These are phyloP conservation scores for Chamaea fasciata DNA, from an alignment of 2,113 vertebrate genomes.

Conservation along the genomic window DNA sequence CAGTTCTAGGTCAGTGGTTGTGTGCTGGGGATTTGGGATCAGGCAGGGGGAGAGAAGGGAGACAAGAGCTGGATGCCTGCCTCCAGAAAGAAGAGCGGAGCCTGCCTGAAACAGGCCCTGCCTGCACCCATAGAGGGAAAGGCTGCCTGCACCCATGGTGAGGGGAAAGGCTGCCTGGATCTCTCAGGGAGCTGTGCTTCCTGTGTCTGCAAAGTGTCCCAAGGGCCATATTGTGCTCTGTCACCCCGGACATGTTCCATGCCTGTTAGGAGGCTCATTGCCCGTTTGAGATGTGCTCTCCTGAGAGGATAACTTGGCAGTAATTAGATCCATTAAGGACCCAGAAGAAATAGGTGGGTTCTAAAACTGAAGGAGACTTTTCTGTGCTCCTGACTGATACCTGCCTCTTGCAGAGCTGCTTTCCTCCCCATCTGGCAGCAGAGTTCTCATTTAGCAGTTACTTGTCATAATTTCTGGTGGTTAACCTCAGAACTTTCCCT, in stretches of 20 bases:
- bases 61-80: background rate
- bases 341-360: background rate
- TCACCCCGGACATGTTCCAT: accelerated
- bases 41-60: background rate
- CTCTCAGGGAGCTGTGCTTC: accelerated
- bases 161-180: background rate
- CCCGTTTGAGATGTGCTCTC: background rate
- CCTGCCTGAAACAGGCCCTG: background rate
- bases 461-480: background rate
- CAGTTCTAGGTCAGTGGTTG: conserved; percentile 53
- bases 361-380: background rate
- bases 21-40: conserved; percentile 6
- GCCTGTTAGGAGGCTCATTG: background rate
- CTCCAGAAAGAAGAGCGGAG: background rate
- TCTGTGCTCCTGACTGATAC: background rate
- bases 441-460: background rate
- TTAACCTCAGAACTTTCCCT: background rate
- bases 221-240: background rate
- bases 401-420: background rate
- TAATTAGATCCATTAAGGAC: background rate
- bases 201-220: background rate
- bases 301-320: background rate
- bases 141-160: background rate
- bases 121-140: background rate
- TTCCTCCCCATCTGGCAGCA: background rate